Evolutionary conservation across 2,113 vertebrate genomes (phyloP).

Genomic region (Lepus europaeus): DNA sequence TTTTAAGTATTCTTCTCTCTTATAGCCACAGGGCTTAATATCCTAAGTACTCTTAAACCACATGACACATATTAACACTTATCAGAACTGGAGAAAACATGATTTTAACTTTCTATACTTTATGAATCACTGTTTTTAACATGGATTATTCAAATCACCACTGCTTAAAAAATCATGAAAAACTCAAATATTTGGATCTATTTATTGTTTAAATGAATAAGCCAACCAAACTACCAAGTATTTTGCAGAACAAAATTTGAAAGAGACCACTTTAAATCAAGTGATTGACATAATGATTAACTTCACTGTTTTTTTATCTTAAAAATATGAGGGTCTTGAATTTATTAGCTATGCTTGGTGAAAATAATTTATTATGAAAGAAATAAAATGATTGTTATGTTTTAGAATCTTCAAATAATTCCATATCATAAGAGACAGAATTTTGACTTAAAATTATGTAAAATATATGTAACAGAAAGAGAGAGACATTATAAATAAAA

Average conservation of each 20-base stretch:
- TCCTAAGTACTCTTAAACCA: neutral
- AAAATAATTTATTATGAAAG: neutral
- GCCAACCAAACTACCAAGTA: neutral
- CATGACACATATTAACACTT: neutral
- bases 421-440: neutral
- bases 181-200: neutral
- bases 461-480: neutral
- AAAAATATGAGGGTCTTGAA: neutral
- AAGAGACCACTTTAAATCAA: neutral
- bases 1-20: neutral
- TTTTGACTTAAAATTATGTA: neutral
- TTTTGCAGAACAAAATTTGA: neutral
- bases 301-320: neutral
- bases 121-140: neutral
- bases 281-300: neutral
- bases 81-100: neutral
- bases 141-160: neutral
- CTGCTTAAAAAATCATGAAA: neutral
- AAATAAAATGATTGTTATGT: neutral
- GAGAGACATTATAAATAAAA: neutral
- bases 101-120: neutral
- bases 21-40: rapidly evolving
- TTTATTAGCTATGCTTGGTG: neutral
- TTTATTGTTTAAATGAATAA: neutral
- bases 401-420: neutral